A percentile compares a stretch with the other conserved stretches of the same genome.
phyloP scores from a whole-genome alignment of 2,888 invertebrate species.

The Lagria hirta region DNA sequence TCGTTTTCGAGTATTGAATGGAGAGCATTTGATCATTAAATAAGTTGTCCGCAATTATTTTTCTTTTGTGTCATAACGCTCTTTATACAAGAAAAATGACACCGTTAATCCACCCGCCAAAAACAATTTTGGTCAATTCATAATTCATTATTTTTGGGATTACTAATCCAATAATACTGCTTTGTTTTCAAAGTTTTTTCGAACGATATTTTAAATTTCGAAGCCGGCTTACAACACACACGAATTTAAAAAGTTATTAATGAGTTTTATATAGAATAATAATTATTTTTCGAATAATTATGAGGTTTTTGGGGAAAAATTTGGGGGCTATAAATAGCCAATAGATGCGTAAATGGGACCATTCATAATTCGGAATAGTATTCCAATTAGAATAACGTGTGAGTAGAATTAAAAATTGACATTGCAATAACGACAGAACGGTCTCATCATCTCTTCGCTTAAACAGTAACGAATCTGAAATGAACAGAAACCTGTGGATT shows the following conservation, averaged over 20 bases:
- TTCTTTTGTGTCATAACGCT: slow-evolving; percentile 6
- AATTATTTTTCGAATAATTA: too few species aligned
- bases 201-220: too few species aligned
- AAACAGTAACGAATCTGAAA: slow-evolving; percentile 25
- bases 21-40: slow-evolving; percentile 36
- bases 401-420: slow-evolving; percentile 28
- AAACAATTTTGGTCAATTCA: too few species aligned
- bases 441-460: slow-evolving; percentile 24
- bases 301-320: too few species aligned
- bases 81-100: slow-evolving; percentile 3
- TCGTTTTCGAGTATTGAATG: slow-evolving; percentile 30
- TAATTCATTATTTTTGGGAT: too few species aligned
- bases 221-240: too few species aligned
- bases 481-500: slow-evolving; percentile 30
- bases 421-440: slow-evolving; percentile 18
- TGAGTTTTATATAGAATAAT: too few species aligned
- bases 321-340: too few species aligned
- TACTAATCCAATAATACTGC: too few species aligned
- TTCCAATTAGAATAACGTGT: slow-evolving; percentile 22
- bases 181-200: too few species aligned
- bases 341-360: slow-evolving; percentile 10
- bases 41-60: slow-evolving; percentile 37
- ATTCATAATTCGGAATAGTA: slow-evolving; percentile 19
- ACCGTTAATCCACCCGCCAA: too few species aligned
- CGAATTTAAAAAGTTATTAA: too few species aligned